A percentile compares a stretch with the other conserved stretches of the same genome.
These are phyloP conservation scores for Cricetomys ansorgei DNA, from an alignment of 2,113 vertebrate species.

Conservation along the genomic window DNA sequence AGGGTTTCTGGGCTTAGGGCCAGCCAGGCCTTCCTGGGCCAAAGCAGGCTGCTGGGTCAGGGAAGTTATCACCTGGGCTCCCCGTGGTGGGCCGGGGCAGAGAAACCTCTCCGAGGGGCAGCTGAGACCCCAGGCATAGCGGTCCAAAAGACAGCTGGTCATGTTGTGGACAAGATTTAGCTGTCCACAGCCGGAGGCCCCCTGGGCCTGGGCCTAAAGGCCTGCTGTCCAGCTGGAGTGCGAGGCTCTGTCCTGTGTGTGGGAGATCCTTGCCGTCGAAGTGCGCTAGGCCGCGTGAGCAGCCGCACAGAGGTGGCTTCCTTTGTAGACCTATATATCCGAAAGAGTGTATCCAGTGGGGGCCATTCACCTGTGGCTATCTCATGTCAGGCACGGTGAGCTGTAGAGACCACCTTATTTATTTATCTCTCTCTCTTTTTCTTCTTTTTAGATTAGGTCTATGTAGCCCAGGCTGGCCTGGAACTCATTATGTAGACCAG, in stretches of 20 bases:
- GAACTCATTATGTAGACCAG: background rate
- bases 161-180: slow-evolving; percentile 35
- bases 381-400: background rate
- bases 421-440: background rate
- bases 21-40: background rate
- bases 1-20: background rate
- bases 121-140: background rate
- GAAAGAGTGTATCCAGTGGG: background rate
- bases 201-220: background rate
- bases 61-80: background rate
- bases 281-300: background rate
- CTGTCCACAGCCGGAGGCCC: background rate
- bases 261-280: background rate
- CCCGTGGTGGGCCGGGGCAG: background rate
- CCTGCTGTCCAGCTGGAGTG: background rate
- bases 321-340: background rate
- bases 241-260: background rate
- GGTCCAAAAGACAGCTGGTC: background rate
- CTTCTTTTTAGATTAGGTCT: no score
- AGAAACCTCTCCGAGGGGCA: background rate
- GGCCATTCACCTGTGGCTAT: background rate
- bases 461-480: background rate
- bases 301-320: background rate
- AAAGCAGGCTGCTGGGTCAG: background rate
- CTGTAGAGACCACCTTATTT: background rate